Evolutionary conservation across 2,888 invertebrate genomes (phyloP).

Genomic region (Myathropa florea): DNA sequence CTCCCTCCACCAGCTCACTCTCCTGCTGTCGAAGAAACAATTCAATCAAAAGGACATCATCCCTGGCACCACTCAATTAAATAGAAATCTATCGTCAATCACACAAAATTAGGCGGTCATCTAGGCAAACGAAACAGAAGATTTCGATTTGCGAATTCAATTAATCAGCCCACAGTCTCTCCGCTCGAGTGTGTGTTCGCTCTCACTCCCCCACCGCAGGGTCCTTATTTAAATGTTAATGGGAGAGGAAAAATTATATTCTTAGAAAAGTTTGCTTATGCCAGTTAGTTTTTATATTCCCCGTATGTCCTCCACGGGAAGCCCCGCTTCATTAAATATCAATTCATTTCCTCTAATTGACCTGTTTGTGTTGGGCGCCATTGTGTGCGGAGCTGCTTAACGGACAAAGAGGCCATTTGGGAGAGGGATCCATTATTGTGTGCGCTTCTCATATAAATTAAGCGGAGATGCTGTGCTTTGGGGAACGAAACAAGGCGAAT

Average conservation of each 20-base stretch:
- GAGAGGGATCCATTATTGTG: constrained; percentile 27
- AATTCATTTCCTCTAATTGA: constrained; percentile 66
- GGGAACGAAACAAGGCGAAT: background rate
- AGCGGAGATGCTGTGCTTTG: background rate
- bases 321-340: constrained; percentile 62
- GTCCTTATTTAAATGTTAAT: constrained; percentile 9
- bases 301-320: constrained; percentile 19
- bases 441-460: constrained; percentile 9
- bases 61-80: background rate
- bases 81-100: background rate
- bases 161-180: background rate
- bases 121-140: background rate
- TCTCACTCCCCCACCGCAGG: background rate
- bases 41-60: background rate
- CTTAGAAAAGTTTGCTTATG: constrained; percentile 7
- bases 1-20: background rate
- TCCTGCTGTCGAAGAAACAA: background rate
- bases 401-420: constrained; percentile 10
- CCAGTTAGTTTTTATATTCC: background rate
- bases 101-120: background rate
- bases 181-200: background rate
- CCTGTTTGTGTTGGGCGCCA: constrained; percentile 35
- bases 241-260: constrained; percentile 4
- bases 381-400: background rate
- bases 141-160: background rate